Evolutionary conservation across 2,797 vertebrate genomes (phyloP), one percentile per base, ranked within the genome.

Genomic region (Myotis myotis): DNA sequence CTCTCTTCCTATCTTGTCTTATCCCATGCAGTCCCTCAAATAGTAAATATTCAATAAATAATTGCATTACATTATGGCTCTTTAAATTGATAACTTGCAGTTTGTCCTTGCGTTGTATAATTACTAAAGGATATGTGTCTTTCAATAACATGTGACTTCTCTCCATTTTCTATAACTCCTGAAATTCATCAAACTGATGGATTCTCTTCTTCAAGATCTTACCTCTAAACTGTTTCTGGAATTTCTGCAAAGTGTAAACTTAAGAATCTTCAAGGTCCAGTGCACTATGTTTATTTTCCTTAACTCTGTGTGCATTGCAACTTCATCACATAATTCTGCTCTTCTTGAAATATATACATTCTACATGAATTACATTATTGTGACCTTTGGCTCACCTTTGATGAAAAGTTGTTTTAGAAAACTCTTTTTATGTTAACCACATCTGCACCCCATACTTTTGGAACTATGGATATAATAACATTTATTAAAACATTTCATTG

Each of bases 351-450:
- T 84, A 94, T 0, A 88, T 38, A 72, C 36, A 57, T 51, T 85
- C 53, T 82, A 19, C 13, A 15, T 16, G 33, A 60, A 22, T 51
- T 87, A 86, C 74, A 74, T 92, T 88, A 55, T 84, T 86, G 90
- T 89, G 93, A 95, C 84, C 87, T 83, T 80, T 87, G 53, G 47
- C 49, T 93, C 53, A 53, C 75, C n/a, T 92, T 90, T 41, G 36
- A 87, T 68, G 57, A 66, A 53, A 96, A 4, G 16, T 25, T 82
- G 12, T 78, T 94, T 87, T 83, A 68, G 57, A 81, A 75, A 68
- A 89, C 23, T 78, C 11, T 55, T 91, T 91, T 72, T 68, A 76
- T 76, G 89, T 78, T 55, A 90, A 30, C 38, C 33, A 87, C 79
- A 92, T 85, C 71, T 75, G 53, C n/a, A 71, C 20, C 15, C n/a